Conservation (phyloP, 2,888 invertebrate species). For the Melipona bicolor region DNA sequence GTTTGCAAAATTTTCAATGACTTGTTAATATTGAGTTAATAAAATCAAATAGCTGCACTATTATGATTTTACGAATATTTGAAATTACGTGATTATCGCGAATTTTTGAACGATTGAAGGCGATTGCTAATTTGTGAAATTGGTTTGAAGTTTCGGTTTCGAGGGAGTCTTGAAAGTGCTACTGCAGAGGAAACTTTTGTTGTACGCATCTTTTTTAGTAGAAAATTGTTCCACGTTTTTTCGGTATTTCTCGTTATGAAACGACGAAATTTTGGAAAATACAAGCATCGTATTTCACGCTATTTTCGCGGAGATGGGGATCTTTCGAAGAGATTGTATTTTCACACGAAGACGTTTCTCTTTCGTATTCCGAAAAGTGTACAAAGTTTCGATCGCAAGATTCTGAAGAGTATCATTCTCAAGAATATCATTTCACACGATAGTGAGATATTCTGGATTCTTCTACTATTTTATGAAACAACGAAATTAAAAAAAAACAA, state of each 20-base stretch:
- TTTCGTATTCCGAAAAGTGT: not conserved
- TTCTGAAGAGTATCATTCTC: too few species aligned
- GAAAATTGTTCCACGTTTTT: not conserved
- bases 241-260: not conserved
- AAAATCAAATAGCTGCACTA: too few species aligned
- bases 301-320: not conserved
- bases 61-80: not conserved
- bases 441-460: too few species aligned
- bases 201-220: not conserved
- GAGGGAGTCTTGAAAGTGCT: not conserved
- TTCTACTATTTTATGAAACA: too few species aligned
- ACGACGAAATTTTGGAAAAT: not conserved
- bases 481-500: too few species aligned
- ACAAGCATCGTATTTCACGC: too few species aligned
- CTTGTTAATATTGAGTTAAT: too few species aligned
- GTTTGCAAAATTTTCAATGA: too few species aligned
- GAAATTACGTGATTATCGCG: not conserved
- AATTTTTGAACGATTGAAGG: too few species aligned
- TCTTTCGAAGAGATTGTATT: not conserved
- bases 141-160: not conserved
- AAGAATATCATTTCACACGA: too few species aligned
- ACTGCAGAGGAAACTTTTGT: not conserved
- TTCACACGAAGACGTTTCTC: not conserved
- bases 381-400: too few species aligned
- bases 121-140: not conserved